Evolutionary conservation across 2,888 invertebrate species (phyloP).

Genomic region (Therioaphis trifolii): DNA sequence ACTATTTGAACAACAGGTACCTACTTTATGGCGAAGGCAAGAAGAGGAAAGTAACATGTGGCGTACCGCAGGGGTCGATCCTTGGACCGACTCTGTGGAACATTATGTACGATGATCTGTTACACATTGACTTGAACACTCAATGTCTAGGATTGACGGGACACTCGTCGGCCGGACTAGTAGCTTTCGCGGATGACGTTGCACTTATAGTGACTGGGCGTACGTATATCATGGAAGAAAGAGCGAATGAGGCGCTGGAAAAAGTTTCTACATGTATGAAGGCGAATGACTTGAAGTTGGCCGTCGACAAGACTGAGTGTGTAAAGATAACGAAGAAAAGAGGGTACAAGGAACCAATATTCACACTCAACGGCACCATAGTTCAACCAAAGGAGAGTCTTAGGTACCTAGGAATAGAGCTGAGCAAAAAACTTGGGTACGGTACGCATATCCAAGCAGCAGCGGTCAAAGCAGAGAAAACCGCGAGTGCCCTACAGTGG

Average conservation of each 20-base stretch:
- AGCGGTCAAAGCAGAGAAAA: not conserved
- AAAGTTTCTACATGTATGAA: not conserved
- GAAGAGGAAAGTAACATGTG: not conserved
- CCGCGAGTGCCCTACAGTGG: not conserved
- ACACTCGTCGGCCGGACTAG: not conserved
- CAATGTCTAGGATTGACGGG: not conserved
- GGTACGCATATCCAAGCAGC: not conserved
- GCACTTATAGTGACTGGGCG: not conserved
- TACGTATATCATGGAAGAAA: conserved; percentile 5
- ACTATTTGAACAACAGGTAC: not conserved
- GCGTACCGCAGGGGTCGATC: conserved; percentile 31
- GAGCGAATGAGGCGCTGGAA: not conserved
- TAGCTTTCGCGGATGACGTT: not conserved
- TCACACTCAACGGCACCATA: not conserved
- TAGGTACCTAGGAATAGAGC: conserved; percentile 10
- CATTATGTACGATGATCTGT: not conserved
- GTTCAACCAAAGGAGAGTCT: not conserved
- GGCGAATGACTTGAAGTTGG: too few relatives aligned
- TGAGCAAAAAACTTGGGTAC: not conserved
- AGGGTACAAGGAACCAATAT: not conserved
- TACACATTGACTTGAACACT: not conserved
- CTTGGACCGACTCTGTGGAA: conserved; percentile 40
- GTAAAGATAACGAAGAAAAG: conserved; percentile 1
- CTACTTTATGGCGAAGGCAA: not conserved
- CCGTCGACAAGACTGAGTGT: not conserved